Evolutionary conservation across 2,888 invertebrate genomes (phyloP).

Genomic region (Papilio gigon): DNA sequence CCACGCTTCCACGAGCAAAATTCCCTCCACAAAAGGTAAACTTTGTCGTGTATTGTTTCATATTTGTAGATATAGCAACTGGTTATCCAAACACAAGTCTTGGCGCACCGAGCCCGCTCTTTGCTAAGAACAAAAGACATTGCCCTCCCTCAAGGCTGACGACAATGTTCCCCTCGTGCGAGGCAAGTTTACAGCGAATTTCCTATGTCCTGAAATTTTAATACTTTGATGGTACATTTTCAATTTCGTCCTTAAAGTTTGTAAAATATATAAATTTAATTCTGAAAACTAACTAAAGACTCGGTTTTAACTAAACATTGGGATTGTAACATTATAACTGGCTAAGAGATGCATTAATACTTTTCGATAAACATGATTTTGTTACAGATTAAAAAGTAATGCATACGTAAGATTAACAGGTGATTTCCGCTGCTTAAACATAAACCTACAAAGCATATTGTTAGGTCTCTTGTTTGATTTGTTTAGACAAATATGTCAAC

Average conservation of each 20-base stretch:
- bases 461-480: too few relatives aligned
- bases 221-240: not conserved
- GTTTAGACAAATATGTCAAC: too few relatives aligned
- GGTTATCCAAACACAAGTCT: conserved; percentile 33
- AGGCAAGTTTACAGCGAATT: conserved; percentile 13
- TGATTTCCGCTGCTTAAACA: too few relatives aligned
- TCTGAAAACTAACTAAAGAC: too few relatives aligned
- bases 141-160: conserved; percentile 32
- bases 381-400: too few relatives aligned
- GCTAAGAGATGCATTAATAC: too few relatives aligned
- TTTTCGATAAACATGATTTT: too few relatives aligned
- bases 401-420: too few relatives aligned
- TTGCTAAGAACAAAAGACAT: conserved; percentile 35
- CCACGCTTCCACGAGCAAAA: not conserved
- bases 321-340: too few relatives aligned
- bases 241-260: not conserved
- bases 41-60: conserved; percentile 30
- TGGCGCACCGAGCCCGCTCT: conserved; percentile 1
- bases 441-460: too few relatives aligned
- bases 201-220: not conserved
- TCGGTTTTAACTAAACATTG: too few relatives aligned
- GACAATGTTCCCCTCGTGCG: conserved; percentile 9
- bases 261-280: not conserved
- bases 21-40: conserved; percentile 28
- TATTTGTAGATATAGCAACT: conserved; percentile 30